These are phyloP conservation scores for Epinephelus malabaricus DNA, from an alignment of 2,797 vertebrate genomes.

Conservation along the genomic window DNA sequence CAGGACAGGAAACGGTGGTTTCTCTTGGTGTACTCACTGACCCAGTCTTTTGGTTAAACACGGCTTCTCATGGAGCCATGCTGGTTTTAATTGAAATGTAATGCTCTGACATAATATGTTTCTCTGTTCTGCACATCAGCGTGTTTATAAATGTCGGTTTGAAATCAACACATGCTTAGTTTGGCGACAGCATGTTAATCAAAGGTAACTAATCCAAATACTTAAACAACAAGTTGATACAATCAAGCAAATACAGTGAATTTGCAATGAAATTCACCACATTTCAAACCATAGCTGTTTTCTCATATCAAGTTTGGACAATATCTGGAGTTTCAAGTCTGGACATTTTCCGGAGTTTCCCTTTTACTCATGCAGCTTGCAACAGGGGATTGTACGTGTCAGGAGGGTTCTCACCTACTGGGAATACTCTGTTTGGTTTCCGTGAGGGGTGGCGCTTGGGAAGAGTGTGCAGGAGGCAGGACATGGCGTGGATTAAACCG, in stretches of 20 bases:
- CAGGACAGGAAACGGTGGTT: slow-evolving; percentile 15
- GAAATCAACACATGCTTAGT: background rate
- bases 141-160: background rate
- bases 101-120: background rate
- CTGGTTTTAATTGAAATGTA: slow-evolving; percentile 15
- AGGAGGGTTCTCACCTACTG: too few relatives aligned
- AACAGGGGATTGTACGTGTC: too few relatives aligned
- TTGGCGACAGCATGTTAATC: background rate
- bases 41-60: background rate
- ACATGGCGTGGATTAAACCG: too few relatives aligned
- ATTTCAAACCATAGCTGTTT: background rate
- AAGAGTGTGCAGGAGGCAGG: too few relatives aligned
- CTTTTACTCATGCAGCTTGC: too few relatives aligned
- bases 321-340: too few relatives aligned
- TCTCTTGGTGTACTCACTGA: background rate
- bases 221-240: background rate
- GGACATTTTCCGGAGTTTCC: too few relatives aligned
- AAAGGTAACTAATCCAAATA: background rate
- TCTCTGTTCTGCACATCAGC: background rate
- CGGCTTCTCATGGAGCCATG: background rate
- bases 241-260: background rate
- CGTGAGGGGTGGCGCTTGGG: too few relatives aligned
- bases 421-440: too few relatives aligned
- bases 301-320: too few relatives aligned
- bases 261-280: background rate